Conservation (phyloP, 2,113 vertebrate genomes). For the human region GRCh38 chr15:63539501-63540000, state of each 20-base stretch:
- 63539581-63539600: neutral
- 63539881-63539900: conserved; percentile 17
- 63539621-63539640: conserved; percentile 44
- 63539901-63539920: neutral
- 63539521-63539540: conserved; percentile 36
- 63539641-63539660: conserved; percentile 39
- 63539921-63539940: conserved; percentile 33
- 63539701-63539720: conserved; percentile 58
- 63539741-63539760: conserved; percentile 43
- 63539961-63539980: neutral
- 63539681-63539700: conserved; percentile 51
- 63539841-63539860: neutral
- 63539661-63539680: neutral
- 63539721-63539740: conserved; percentile 40
- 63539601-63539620: conserved; percentile 19
- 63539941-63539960: neutral
- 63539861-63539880: neutral
- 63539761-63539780: conserved; percentile 57
- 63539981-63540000: neutral
- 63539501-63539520: neutral
- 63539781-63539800: neutral
- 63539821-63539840: neutral
- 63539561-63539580: conserved; percentile 47
- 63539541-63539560: conserved; percentile 37
- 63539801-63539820: conserved; percentile 25